A percentile compares a stretch with the other conserved stretches of the same genome.
Evolutionary conservation across 2,113 vertebrate species (phyloP).

Genomic region (Trinectes maculatus): DNA sequence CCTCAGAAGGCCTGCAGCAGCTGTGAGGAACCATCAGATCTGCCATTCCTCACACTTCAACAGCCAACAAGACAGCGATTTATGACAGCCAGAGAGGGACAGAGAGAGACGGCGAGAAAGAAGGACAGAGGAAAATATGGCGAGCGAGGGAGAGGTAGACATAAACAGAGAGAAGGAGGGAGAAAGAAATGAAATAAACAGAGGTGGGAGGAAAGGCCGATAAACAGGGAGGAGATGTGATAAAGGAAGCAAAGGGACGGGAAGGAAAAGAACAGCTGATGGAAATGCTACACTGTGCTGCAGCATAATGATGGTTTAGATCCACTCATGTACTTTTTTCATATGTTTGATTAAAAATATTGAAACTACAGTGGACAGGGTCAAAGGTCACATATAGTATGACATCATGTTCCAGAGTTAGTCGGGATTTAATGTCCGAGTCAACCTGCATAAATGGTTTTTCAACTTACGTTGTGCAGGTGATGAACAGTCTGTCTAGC

Average conservation of each 20-base stretch:
- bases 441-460: slow-evolving; percentile 1
- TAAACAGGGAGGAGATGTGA: slow-evolving; percentile 37
- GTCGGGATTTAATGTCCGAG: too few species aligned
- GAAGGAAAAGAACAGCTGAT: slow-evolving; percentile 32
- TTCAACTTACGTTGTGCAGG: background rate
- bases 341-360: background rate
- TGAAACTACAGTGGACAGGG: background rate
- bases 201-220: background rate
- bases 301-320: background rate
- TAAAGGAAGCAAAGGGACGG: slow-evolving; percentile 35
- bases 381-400: slow-evolving; percentile 2
- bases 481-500: background rate
- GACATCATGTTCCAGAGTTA: background rate
- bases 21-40: slow-evolving; percentile 75
- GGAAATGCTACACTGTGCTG: background rate
- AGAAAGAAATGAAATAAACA: slow-evolving; percentile 53
- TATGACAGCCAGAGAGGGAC: slow-evolving; percentile 52
- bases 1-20: slow-evolving; percentile 64
- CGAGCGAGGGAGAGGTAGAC: slow-evolving; percentile 39
- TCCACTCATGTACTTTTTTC: background rate
- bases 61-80: slow-evolving; percentile 75
- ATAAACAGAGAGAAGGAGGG: slow-evolving; percentile 57
- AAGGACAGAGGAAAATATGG: slow-evolving; percentile 14
- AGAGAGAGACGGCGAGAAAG: slow-evolving; percentile 21
- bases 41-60: slow-evolving; percentile 80